These are phyloP conservation scores for cat (Felis catus) DNA, from an alignment of 2,113 vertebrate genomes.

Conservation along the genomic window F.catus_Fca126_mat1.0 CM031418.1:112793001-112793500, in stretches of 20 bases:
- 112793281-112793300: background rate
- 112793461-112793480: background rate
- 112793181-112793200: background rate
- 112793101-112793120: background rate
- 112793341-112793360: background rate
- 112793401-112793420: background rate
- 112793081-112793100: background rate
- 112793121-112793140: background rate
- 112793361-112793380: background rate
- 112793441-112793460: background rate
- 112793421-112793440: background rate
- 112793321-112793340: background rate
- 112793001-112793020: background rate
- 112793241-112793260: background rate
- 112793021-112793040: slow-evolving; percentile 43
- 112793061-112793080: background rate
- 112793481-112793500: background rate
- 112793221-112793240: background rate
- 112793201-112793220: background rate
- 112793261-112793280: background rate
- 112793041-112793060: background rate
- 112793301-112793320: background rate
- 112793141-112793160: background rate
- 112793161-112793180: too few species aligned
- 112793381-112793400: background rate